Evolutionary conservation across 37 sponge, comb jelly and placozoan genomes (phyloP), one percentile per base, ranked within the genome.

Genomic region (Trichoplax adhaerens): DNA sequence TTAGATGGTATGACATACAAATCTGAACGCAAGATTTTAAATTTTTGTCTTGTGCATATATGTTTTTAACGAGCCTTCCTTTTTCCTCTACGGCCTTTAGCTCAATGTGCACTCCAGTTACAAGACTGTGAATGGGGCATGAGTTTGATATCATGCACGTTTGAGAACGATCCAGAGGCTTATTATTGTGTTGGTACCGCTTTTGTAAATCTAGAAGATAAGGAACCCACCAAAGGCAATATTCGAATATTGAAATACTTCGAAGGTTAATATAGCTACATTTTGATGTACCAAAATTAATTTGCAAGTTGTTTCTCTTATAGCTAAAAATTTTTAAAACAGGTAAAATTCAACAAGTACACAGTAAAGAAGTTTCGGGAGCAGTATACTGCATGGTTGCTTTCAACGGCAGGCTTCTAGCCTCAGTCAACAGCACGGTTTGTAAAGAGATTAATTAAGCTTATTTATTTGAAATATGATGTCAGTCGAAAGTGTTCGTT

Each of bases 171-270:
- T 10, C 56, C 54, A 0, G 68, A 63, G 59, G 29, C 29, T 29
- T 86, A 71, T 65, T 94, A 83, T 69, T 79, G 84, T 68, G 91
- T 95, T 54, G 96, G 96, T 10, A 95, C 96, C 52, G 96, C 86
- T 1, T 78, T 91, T 58, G 82, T 87, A 7, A 62, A 85, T 52
- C 83, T 76, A 4, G 64, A 68, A 4, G 83, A 90, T 56, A 77
- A 80, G 61, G 95, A 94, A 55, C 83, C 95, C 12, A 74, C 62
- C 48, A 65, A 65, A 1, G 95, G 95, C 55, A 84, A 91, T 64
- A 57, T 90, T 8, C 70, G 89, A 49, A 77, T 90, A 4, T 29
- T 29, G 29, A 29, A 29, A 29, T 29, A 29, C 29, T 29, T 29
- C 29, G 29, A 29, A 29, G 29, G 29, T 29, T 29, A 74, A 52